These are phyloP conservation scores for Cantharis flavilabris DNA, from an alignment of 2,888 invertebrate species.

Conservation along the genomic window DNA sequence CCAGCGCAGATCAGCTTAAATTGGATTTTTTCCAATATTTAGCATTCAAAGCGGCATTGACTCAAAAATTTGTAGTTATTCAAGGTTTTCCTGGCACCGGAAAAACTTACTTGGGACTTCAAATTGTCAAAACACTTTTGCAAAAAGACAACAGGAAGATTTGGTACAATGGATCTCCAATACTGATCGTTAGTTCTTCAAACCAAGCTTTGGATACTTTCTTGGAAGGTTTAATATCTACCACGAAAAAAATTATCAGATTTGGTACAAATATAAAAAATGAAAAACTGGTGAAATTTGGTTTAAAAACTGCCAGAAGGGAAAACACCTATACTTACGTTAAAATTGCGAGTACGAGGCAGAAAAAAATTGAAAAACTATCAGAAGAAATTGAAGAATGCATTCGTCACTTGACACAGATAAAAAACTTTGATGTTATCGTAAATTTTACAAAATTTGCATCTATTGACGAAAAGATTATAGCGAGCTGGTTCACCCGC, in stretches of 20 bases:
- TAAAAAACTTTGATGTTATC: slow-evolving; percentile 51
- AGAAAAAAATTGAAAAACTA: neutral
- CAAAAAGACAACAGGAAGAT: slow-evolving; percentile 63
- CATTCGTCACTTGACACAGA: slow-evolving; percentile 26
- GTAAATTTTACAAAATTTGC: slow-evolving; percentile 38
- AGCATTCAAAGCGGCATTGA: no score
- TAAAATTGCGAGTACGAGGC: neutral
- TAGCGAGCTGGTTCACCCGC: slow-evolving; percentile 51
- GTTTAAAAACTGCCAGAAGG: no score
- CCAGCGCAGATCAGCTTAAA: no score
- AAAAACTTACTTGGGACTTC: no score
- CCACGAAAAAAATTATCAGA: slow-evolving; percentile 66
- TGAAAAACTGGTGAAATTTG: no score
- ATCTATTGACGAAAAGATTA: slow-evolving; percentile 37
- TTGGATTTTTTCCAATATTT: no score
- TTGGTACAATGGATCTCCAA: slow-evolving; percentile 61
- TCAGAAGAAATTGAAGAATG: slow-evolving; percentile 1
- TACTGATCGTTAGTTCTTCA: slow-evolving; percentile 80
- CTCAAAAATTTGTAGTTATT: no score
- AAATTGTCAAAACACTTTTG: slow-evolving; percentile 56
- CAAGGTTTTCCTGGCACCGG: no score
- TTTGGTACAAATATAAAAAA: slow-evolving; percentile 64
- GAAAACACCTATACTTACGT: no score
- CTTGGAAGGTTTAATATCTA: slow-evolving; percentile 67
- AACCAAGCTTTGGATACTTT: slow-evolving; percentile 90